Percentiles rank a stretch among this genome's conserved stretches.
Conservation (phyloP, 2,113 vertebrate species). For the Ginglymostoma cirratum region DNA sequence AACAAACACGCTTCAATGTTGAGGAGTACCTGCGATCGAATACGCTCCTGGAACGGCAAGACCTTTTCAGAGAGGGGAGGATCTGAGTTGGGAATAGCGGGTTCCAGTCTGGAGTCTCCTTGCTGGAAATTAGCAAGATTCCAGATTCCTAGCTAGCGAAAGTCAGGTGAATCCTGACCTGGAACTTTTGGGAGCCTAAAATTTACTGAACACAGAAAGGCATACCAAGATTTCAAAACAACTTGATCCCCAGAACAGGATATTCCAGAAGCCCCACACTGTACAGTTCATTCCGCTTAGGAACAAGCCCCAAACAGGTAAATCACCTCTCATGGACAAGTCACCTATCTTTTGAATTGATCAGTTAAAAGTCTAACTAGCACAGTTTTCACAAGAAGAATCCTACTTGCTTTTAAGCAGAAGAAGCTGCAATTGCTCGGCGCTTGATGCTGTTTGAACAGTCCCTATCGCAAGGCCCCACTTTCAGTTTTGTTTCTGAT, state of each 20-base stretch:
- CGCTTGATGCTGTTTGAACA: neutral
- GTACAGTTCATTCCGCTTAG: neutral
- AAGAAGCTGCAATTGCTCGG: neutral
- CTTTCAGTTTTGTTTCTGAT: constrained; percentile 10
- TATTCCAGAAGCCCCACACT: neutral
- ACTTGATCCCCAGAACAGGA: neutral
- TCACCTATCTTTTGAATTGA: neutral
- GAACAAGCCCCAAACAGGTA: neutral
- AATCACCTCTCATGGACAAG: neutral
- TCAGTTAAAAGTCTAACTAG: neutral
- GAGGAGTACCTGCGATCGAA: neutral
- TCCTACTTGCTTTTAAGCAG: neutral
- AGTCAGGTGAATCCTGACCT: neutral
- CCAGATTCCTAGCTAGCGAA: neutral
- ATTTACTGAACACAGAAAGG: neutral
- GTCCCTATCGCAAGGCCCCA: neutral
- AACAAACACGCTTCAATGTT: neutral
- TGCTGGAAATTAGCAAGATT: neutral
- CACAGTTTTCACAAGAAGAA: neutral
- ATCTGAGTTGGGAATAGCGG: neutral
- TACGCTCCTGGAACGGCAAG: neutral
- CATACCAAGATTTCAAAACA: neutral
- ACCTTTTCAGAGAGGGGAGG: neutral
- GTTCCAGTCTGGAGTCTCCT: neutral
- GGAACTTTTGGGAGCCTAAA: neutral